Base-by-base conservation (phyloP, 1,140 invertebrate species). In the Drosophila chauvacae region DNA sequence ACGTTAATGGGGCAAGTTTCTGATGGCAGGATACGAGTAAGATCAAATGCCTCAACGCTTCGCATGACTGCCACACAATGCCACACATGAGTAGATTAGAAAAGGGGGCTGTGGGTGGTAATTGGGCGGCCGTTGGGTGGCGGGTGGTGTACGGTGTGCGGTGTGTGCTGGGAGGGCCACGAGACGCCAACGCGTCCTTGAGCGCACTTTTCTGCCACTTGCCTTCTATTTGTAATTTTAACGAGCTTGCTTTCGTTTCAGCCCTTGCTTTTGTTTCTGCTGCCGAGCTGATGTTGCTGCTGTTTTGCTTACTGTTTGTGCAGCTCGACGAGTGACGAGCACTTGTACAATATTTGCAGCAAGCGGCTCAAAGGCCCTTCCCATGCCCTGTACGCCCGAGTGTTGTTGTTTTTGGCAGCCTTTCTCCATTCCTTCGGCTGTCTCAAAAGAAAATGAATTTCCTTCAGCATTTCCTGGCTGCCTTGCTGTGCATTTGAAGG, bases 211-310 rank as follows among this genome's bases (percentile, higher is more conserved):
- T 81, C 85, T 90, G 85, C 85, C 85, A 88, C 85, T 90, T 88
- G 81, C 77, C 85, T 85, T 90, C 85, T 90, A 90, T 90, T 90
- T 90, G 85, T 85, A 90, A 90, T 90, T 90, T 90, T 90, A 90
- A 90, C 85, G 85, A 90, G 85, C 85, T 90, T 77, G 71, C 75
- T 26, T 71, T 72, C 64, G 71, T 55, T 30, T 66, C 63, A 64
- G 53, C 28, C 74, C 35, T 57, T 75, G 56, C 59, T 77, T 55
- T 44, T 66, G 45, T 60, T 68, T 56, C 42, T 53, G 4, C 20
- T 44, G 23, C 65, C 53, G 50, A 47, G 65, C 45, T 51, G 50
- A 26, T 63, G 53, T 66, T 60, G 63, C 47, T 87, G 76, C 76
- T 79, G 60, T 63, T 83, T 77, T 78, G 84, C 71, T 47, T 77